Evolutionary conservation across 2,888 invertebrate genomes (phyloP), one percentile per base, ranked within the genome.

Genomic region (Fragum whitleyi): DNA sequence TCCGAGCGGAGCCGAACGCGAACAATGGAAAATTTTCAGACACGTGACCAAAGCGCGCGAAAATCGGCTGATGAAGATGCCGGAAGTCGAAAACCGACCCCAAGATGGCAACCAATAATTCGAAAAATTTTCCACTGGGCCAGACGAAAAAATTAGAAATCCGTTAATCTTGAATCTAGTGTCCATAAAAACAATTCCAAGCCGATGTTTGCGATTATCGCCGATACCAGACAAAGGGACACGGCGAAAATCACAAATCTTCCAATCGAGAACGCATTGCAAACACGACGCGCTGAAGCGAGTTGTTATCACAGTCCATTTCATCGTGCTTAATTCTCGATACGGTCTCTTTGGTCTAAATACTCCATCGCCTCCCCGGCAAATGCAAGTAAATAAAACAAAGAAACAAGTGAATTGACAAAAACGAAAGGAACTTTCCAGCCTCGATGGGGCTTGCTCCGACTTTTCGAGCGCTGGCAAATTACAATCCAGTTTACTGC

Each of bases 381-480:
- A 47, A 47, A 47, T 47, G 47, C 47, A 47, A 47, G 47, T 47
- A 47, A 47, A 47, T 47, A 16, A 47, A 47, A 47, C 47, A 47
- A 47, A 47, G 47, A 47, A 47, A 47, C 47, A 47, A 16, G 47
- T 47, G 47, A 47, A 47, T 47, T 47, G n/a, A 47, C 47, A 47
- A 47, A 47, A 47, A 47, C 47, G 47, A 47, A 47, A 47, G 47
- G 47, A 9, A 47, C n/a, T 57, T 57, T 23, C 57, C 57, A 57
- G 57, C 57, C 57, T 57, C 57, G 57, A 57, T 26, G 57, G 57
- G 57, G 21, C 53, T 53, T n/a, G 21, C 53, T 53, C 53, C 53
- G 53, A 53, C 53, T 53, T 21, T 57, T 7, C 57, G 57, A 57
- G 23, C 7, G 57, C 57, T 57, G 57, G 57, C 57, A 26, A 57